Evolutionary conservation across 2,888 invertebrate genomes (phyloP).

Genomic region (Agrilus mali): DNA sequence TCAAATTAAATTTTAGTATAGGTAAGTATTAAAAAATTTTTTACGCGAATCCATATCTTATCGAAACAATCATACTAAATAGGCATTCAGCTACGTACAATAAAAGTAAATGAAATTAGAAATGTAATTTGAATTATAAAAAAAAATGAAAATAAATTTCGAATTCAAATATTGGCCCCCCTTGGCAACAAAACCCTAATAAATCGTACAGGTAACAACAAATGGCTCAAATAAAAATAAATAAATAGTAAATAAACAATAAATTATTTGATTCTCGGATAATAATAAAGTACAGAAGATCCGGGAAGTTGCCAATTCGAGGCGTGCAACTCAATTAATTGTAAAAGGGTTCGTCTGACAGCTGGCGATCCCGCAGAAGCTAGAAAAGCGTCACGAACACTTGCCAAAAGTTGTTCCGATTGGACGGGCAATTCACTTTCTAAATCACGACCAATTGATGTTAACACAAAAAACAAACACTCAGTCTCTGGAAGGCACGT

Average conservation of each 20-base stretch:
- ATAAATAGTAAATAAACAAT: not conserved
- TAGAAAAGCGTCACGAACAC: conserved; percentile 77
- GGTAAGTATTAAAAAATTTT: no score
- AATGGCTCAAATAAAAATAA: not conserved
- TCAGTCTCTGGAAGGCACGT: conserved; percentile 76
- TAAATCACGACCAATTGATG: conserved; percentile 78
- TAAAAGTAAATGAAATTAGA: no score
- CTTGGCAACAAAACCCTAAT: not conserved
- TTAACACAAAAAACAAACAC: conserved; percentile 78
- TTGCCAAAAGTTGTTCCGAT: conserved; percentile 63
- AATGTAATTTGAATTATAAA: no score
- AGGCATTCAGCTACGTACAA: no score
- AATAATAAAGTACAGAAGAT: conserved; percentile 81
- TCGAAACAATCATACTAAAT: no score
- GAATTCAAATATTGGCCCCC: conserved; percentile 5
- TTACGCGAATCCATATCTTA: no score
- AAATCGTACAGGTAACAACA: not conserved
- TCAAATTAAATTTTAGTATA: no score
- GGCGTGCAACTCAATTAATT: conserved; percentile 82
- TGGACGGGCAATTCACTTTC: conserved; percentile 71
- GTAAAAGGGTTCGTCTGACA: conserved; percentile 72
- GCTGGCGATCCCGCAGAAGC: conserved; percentile 58
- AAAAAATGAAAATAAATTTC: not conserved
- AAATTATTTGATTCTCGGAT: conserved; percentile 41
- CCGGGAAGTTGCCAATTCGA: conserved; percentile 85